Evolutionary conservation across 2,113 vertebrate species (phyloP).

Genomic region (Apistogramma diplotaenia): DNA sequence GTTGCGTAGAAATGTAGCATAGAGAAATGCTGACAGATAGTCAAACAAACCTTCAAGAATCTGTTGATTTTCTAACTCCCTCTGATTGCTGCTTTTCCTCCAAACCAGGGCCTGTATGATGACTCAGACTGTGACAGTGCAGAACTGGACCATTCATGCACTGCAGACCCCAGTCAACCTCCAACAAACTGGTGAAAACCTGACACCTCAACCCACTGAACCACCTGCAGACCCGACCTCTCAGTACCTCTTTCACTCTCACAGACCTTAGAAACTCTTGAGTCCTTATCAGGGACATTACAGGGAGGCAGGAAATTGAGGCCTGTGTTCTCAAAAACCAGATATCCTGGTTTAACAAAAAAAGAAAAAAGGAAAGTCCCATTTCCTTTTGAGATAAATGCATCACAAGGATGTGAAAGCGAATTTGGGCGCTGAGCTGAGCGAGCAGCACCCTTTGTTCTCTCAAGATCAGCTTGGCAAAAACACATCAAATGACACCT

Average conservation of each 20-base stretch:
- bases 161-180: conserved; percentile 79
- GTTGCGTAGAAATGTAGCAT: background rate
- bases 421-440: background rate
- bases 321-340: background rate
- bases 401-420: conserved; percentile 4
- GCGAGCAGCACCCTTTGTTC: background rate
- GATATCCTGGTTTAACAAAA: background rate
- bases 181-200: conserved; percentile 79
- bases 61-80: background rate
- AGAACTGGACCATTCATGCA: conserved; percentile 88
- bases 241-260: background rate
- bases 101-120: conserved; percentile 79
- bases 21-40: background rate
- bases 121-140: conserved; percentile 93
- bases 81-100: conserved; percentile 1
- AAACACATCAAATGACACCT: conserved; percentile 34
- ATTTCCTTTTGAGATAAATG: background rate
- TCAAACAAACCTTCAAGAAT: background rate
- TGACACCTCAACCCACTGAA: background rate
- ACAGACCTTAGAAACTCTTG: background rate
- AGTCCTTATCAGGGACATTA: conserved; percentile 5
- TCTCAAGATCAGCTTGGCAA: conserved; percentile 33
- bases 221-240: conserved; percentile 13
- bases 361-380: background rate
- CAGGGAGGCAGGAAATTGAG: conserved; percentile 1